These are phyloP conservation scores for Tringa solitaria DNA, from an alignment of 2,113 vertebrate genomes.

Conservation along the genomic window DNA sequence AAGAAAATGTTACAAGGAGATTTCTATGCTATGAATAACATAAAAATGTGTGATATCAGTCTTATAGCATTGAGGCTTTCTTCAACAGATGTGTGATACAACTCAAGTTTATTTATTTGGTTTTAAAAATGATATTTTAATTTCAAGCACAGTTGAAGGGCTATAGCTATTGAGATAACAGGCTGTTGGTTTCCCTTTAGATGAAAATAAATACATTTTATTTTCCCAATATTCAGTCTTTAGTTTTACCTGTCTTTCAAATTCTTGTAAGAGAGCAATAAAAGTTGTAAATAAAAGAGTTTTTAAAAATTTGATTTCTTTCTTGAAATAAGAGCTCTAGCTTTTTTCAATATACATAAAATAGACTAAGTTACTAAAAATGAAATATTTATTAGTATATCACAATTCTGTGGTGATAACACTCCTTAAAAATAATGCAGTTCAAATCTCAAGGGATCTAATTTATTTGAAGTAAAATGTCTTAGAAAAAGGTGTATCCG, in stretches of 20 bases:
- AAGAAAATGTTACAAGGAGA: neutral
- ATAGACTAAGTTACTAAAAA: conserved; percentile 15
- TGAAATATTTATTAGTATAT: conserved; percentile 40
- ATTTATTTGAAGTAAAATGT: conserved; percentile 47
- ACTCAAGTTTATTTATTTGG: neutral
- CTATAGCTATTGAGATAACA: neutral
- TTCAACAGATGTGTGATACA: neutral
- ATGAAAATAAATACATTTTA: neutral
- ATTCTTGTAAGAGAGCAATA: neutral
- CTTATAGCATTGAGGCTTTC: neutral
- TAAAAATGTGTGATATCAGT: neutral
- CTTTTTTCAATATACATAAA: neutral
- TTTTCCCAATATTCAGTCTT: neutral
- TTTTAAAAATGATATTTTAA: neutral
- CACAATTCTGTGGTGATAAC: neutral
- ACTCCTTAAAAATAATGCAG: conserved; percentile 20
- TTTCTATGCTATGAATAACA: neutral
- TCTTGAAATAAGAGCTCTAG: neutral
- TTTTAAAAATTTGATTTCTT: neutral
- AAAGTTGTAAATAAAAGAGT: neutral
- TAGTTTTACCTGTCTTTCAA: neutral
- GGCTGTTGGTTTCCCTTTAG: neutral
- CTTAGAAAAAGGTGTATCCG: neutral
- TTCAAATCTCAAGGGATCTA: conserved; percentile 2
- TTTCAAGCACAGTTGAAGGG: neutral